Percentiles rank a stretch among this genome's conserved stretches.
Evolutionary conservation across 2,888 invertebrate genomes (phyloP).

Genomic region (Xestoiulus laeticollis): DNA sequence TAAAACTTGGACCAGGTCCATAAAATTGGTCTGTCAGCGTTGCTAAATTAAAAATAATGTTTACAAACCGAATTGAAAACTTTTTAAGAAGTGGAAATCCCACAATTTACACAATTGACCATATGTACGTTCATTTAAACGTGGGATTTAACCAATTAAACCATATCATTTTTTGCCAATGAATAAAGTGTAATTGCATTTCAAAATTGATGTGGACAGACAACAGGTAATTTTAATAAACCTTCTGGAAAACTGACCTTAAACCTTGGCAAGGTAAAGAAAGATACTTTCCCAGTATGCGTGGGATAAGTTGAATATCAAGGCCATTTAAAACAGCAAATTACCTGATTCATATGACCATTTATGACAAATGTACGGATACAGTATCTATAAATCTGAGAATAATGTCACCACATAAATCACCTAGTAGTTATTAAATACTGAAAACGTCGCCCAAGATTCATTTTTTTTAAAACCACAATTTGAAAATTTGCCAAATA

Average conservation of each 20-base stretch:
- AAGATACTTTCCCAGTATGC: neutral
- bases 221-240: neutral
- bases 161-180: too few relatives aligned
- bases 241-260: neutral
- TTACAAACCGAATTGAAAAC: too few relatives aligned
- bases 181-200: neutral
- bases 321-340: neutral
- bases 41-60: neutral
- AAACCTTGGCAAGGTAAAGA: neutral
- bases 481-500: neutral
- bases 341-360: neutral
- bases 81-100: too few relatives aligned
- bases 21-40: neutral
- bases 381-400: too few relatives aligned
- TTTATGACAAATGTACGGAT: neutral
- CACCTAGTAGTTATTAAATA: neutral
- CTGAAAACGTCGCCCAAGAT: neutral
- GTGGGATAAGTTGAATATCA: neutral
- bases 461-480: neutral
- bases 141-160: too few relatives aligned
- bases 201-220: neutral
- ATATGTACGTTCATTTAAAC: too few relatives aligned
- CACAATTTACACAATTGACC: too few relatives aligned
- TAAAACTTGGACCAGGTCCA: neutral
- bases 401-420: neutral